Percentiles rank a stretch among this genome's conserved stretches.
phyloP scores from a whole-genome alignment of 53 echinoderm and acorn worm species.

The Echinometra lucunter region DNA sequence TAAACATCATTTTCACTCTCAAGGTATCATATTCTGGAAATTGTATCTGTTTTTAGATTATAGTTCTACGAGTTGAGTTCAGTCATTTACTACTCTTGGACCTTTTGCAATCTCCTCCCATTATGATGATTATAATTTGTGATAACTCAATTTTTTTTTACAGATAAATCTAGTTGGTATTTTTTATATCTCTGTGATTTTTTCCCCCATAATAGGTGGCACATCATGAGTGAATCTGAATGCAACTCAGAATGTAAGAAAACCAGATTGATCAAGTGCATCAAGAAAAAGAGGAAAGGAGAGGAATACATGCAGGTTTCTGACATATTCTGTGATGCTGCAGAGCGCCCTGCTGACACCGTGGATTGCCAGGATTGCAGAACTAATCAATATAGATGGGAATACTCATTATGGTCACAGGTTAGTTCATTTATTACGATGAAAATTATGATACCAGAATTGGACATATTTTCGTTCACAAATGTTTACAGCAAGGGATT shows the following conservation, averaged over 20 bases:
- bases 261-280: slow-evolving; percentile 71
- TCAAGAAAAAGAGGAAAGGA: slow-evolving; percentile 72
- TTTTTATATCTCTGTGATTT: background rate
- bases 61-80: no score
- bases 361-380: slow-evolving; percentile 81
- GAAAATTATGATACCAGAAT: background rate
- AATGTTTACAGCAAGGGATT: no score
- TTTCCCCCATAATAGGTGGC: background rate
- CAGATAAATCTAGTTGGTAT: no score
- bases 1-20: no score
- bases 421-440: slow-evolving; percentile 49
- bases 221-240: slow-evolving; percentile 73
- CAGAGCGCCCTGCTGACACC: slow-evolving; percentile 74
- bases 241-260: slow-evolving; percentile 83
- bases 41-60: no score
- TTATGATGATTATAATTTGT: no score
- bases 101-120: no score
- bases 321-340: slow-evolving; percentile 74
- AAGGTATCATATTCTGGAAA: no score
- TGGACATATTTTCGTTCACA: no score
- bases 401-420: slow-evolving; percentile 89
- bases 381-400: slow-evolving; percentile 76
- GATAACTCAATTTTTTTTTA: no score
- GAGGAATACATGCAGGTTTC: slow-evolving; percentile 60
- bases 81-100: no score